A percentile compares a stretch with the other conserved stretches of the same genome.
Conservation (phyloP, 64 coral and sea anemone genomes). For the Montipora cactus region DNA sequence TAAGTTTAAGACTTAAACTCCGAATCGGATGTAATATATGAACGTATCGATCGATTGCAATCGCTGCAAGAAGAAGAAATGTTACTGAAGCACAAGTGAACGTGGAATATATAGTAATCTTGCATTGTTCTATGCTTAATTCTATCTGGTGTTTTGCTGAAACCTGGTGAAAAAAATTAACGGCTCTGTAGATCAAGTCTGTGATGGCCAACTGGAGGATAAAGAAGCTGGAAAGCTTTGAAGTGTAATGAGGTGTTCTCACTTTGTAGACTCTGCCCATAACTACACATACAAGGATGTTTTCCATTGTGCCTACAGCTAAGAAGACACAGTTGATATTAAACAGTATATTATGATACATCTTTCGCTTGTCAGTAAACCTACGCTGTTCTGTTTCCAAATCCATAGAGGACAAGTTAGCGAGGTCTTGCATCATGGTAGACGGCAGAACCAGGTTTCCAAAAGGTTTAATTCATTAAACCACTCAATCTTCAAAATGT, state of each 20-base stretch:
- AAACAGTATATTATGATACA: neutral
- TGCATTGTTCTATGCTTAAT: neutral
- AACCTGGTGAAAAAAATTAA: neutral
- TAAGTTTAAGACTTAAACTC: neutral
- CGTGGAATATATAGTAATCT: conserved; percentile 8
- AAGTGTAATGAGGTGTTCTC: neutral
- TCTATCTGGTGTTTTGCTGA: neutral
- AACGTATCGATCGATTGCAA: conserved; percentile 58
- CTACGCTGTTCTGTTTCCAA: no score
- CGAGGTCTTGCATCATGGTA: no score
- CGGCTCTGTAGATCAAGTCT: conserved; percentile 42
- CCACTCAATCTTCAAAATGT: no score
- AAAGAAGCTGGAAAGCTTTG: conserved; percentile 24
- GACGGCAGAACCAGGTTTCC: no score
- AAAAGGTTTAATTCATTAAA: no score
- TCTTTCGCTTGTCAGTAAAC: no score
- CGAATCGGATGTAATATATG: conserved; percentile 45
- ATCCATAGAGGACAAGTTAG: no score
- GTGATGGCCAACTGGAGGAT: conserved; percentile 27
- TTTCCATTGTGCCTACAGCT: conserved; percentile 15
- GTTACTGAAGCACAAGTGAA: conserved; percentile 49
- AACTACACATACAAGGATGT: conserved; percentile 42
- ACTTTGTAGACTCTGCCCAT: neutral
- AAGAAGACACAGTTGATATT: neutral
- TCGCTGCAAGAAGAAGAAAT: conserved; percentile 40